phyloP scores from a whole-genome alignment of 1,140 invertebrate species.

The Drosophila fuyamai region DNA sequence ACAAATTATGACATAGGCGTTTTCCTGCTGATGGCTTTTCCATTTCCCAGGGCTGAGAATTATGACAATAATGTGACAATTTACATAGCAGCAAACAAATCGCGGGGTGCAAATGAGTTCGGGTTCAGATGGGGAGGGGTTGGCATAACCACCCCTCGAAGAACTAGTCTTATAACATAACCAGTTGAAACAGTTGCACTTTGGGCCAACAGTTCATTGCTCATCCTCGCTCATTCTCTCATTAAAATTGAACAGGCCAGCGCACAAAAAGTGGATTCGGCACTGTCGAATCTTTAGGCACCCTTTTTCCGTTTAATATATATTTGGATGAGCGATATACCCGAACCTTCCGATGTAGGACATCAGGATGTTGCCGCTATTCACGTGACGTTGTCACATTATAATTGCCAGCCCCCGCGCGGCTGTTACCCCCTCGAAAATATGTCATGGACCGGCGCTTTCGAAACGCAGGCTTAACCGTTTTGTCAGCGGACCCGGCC shows the following conservation, averaged over 20 bases:
- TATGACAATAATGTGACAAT: slow-evolving; percentile 83
- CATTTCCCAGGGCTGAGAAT: slow-evolving; percentile 66
- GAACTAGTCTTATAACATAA: slow-evolving; percentile 31
- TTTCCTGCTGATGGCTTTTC: slow-evolving; percentile 70
- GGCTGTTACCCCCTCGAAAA: slow-evolving; percentile 6
- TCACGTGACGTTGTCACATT: slow-evolving; percentile 66
- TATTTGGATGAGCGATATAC: not conserved
- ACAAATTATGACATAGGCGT: slow-evolving; percentile 76
- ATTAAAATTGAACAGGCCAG: slow-evolving; percentile 80
- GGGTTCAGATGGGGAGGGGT: not conserved
- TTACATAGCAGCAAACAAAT: slow-evolving; percentile 71
- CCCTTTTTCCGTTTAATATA: not conserved
- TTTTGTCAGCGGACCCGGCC: slow-evolving; percentile 65
- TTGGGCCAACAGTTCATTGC: slow-evolving; percentile 38
- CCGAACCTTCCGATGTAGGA: slow-evolving; percentile 5
- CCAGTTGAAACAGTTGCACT: slow-evolving; percentile 76
- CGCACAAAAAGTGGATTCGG: slow-evolving; percentile 52
- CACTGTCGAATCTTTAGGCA: not conserved
- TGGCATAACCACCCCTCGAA: slow-evolving; percentile 56
- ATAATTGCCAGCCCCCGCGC: slow-evolving; percentile 59
- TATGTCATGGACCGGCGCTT: slow-evolving; percentile 49
- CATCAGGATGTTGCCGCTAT: slow-evolving; percentile 43
- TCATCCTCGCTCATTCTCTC: slow-evolving; percentile 52
- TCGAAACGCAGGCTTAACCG: slow-evolving; percentile 52
- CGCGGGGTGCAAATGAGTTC: slow-evolving; percentile 48